Conservation (phyloP, 2,888 invertebrate species). For the Hecatera dysodea region DNA sequence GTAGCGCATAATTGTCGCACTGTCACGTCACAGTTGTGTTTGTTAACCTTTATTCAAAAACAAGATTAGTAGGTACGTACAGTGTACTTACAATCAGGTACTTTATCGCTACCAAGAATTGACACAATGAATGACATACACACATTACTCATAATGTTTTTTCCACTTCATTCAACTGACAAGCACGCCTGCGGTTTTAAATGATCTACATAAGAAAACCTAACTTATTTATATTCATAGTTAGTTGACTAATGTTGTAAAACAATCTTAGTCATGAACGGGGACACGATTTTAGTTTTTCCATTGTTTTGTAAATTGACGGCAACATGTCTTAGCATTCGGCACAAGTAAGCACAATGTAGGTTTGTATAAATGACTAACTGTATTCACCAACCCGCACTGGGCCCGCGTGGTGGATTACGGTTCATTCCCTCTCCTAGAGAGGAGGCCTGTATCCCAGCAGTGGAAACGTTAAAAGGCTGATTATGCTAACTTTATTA, state of each 20-base stretch:
- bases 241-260: constrained; percentile 12
- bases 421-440: too few species aligned
- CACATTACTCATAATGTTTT: constrained; percentile 19
- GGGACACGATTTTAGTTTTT: constrained; percentile 19
- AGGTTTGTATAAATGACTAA: background rate
- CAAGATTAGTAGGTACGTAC: background rate
- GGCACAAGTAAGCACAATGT: background rate
- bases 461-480: too few species aligned
- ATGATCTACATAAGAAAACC: background rate
- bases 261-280: constrained; percentile 22
- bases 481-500: too few species aligned
- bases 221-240: constrained; percentile 3
- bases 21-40: too few species aligned
- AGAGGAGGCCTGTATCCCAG: too few species aligned
- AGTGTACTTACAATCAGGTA: background rate
- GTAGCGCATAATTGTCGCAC: too few species aligned
- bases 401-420: too few species aligned
- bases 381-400: too few species aligned
- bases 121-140: constrained; percentile 23
- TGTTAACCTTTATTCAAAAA: too few species aligned
- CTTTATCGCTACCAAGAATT: constrained; percentile 13
- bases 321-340: background rate
- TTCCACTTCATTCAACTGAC: constrained; percentile 17
- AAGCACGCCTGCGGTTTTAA: constrained; percentile 27
- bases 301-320: constrained; percentile 17